Conservation (phyloP, 2,888 invertebrate genomes). For the Furcula furcula region DNA sequence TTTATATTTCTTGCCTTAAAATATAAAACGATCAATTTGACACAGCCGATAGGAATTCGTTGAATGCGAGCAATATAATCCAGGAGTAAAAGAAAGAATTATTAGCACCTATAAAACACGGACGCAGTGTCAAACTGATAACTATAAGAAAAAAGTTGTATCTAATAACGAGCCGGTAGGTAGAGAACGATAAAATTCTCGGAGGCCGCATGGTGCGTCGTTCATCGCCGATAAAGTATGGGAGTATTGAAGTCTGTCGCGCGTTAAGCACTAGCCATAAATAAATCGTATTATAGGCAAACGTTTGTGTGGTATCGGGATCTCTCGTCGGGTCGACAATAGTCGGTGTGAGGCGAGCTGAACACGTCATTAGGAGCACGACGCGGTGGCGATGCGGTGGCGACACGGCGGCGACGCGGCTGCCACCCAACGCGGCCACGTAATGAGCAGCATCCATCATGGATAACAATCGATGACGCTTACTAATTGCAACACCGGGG, state of each 20-base stretch:
- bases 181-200: constrained; percentile 53
- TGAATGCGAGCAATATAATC: constrained; percentile 48
- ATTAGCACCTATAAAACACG: constrained; percentile 60
- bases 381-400: constrained; percentile 34
- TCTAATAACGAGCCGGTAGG: constrained; percentile 50
- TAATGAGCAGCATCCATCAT: constrained; percentile 72
- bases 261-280: constrained; percentile 66
- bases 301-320: constrained; percentile 62
- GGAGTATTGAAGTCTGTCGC: constrained; percentile 45
- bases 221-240: constrained; percentile 47
- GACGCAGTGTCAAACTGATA: constrained; percentile 56
- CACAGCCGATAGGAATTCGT: constrained; percentile 38
- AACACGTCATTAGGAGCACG: constrained; percentile 56
- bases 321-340: constrained; percentile 63
- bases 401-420: constrained; percentile 24
- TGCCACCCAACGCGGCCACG: constrained; percentile 64
- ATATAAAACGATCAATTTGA: constrained; percentile 22
- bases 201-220: constrained; percentile 33
- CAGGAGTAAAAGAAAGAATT: constrained; percentile 60
- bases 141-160: constrained; percentile 47
- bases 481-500: constrained; percentile 37
- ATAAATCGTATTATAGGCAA: constrained; percentile 72
- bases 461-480: constrained; percentile 59
- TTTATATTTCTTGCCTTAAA: constrained; percentile 1
- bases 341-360: constrained; percentile 56